Evolutionary conservation across 2,797 vertebrate species (phyloP).

Genomic region (Sebastiscus tertius): DNA sequence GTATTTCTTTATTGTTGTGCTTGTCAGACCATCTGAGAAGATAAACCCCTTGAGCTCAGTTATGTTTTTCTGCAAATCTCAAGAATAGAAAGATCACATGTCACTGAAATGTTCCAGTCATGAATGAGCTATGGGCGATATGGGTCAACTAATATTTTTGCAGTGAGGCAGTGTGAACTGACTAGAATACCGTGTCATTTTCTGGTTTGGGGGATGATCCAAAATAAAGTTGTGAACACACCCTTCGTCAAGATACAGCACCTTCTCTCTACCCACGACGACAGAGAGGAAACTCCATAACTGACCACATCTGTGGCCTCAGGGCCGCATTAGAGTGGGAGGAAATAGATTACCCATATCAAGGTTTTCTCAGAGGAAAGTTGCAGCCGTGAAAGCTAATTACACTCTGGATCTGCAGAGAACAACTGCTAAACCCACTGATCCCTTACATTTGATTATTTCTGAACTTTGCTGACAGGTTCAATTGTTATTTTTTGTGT

Average conservation of each 20-base stretch:
- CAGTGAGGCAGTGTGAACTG: background rate
- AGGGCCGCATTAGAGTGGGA: slow-evolving; percentile 43
- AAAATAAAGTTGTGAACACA: slow-evolving; percentile 3
- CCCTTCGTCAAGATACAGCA: background rate
- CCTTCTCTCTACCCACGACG: background rate
- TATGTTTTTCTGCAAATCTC: background rate
- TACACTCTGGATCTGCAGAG: slow-evolving; percentile 42
- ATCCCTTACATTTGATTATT: slow-evolving; percentile 52
- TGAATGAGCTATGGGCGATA: background rate
- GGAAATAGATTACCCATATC: slow-evolving; percentile 70
- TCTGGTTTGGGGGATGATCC: background rate
- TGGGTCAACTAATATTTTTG: background rate
- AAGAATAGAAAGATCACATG: background rate
- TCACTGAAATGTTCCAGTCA: background rate
- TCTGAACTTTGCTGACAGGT: slow-evolving; percentile 37
- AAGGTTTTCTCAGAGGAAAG: slow-evolving; percentile 59
- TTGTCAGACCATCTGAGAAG: background rate
- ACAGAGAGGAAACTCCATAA: slow-evolving; percentile 20
- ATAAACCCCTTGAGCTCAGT: background rate
- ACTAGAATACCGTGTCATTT: background rate
- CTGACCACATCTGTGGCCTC: slow-evolving; percentile 44
- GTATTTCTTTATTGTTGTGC: background rate
- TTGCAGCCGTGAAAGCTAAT: slow-evolving; percentile 65
- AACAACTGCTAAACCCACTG: slow-evolving; percentile 47
- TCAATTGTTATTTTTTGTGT: background rate